A percentile compares a stretch with the other conserved stretches of the same genome.
phyloP scores from a whole-genome alignment of 2,888 invertebrate species.

The Smittia aterrima region DNA sequence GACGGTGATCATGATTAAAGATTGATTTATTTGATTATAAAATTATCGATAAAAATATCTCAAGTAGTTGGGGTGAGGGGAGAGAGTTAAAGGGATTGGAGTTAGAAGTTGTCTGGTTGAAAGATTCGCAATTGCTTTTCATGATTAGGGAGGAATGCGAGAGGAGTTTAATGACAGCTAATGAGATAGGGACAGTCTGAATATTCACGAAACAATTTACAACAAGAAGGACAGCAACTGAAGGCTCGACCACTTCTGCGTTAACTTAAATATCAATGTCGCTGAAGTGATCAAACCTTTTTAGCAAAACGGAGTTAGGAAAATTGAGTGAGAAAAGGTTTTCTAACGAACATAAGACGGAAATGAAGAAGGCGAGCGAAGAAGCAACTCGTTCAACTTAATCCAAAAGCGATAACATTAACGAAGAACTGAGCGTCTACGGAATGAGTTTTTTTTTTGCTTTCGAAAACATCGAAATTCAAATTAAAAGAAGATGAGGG shows the following conservation, averaged over 20 bases:
- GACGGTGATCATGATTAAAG: not conserved
- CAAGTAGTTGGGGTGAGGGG: not conserved
- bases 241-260: too few species aligned
- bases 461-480: not conserved
- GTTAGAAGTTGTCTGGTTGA: not conserved
- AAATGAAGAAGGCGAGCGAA: not conserved
- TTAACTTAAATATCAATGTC: too few species aligned
- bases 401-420: slow-evolving; percentile 36
- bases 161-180: not conserved
- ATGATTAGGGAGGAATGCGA: not conserved
- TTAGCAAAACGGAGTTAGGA: too few species aligned
- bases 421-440: not conserved
- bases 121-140: not conserved
- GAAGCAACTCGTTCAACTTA: slow-evolving; percentile 9
- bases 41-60: not conserved
- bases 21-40: slow-evolving; percentile 22
- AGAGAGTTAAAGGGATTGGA: not conserved
- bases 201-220: not conserved
- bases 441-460: not conserved
- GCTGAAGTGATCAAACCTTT: not conserved
- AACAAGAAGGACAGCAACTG: too few species aligned
- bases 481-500: not conserved
- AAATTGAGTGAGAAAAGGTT: not conserved
- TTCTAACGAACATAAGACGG: slow-evolving; percentile 45
- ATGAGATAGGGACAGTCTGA: not conserved